Conservation (phyloP, 2,888 invertebrate species). For the Dolichomitus sp. region DNA sequence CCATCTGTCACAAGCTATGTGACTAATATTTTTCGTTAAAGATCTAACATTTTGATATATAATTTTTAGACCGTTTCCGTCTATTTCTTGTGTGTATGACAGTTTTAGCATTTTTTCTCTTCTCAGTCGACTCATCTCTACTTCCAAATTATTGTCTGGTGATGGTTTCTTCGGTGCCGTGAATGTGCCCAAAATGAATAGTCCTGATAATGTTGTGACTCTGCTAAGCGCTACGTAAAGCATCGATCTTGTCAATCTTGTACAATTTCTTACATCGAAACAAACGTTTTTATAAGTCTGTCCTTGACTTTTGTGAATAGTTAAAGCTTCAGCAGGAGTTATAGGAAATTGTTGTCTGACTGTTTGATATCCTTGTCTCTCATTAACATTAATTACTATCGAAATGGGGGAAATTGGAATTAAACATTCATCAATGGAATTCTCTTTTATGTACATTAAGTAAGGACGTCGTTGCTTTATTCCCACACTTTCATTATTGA, state of each 20-base stretch:
- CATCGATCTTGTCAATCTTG: slow-evolving; percentile 24
- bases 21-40: slow-evolving; percentile 39
- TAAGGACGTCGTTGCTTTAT: slow-evolving; percentile 30
- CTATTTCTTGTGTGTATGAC: slow-evolving; percentile 20
- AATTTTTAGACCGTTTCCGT: slow-evolving; percentile 43
- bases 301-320: too few relatives aligned
- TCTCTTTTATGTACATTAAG: slow-evolving; percentile 25
- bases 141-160: slow-evolving; percentile 25
- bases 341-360: slow-evolving; percentile 37
- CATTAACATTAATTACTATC: slow-evolving; percentile 41
- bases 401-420: slow-evolving; percentile 38
- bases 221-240: slow-evolving; percentile 48
- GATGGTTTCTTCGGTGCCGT: slow-evolving; percentile 25
- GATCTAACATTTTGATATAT: slow-evolving; percentile 55
- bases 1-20: slow-evolving; percentile 44
- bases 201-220: slow-evolving; percentile 45
- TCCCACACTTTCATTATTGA: slow-evolving; percentile 59
- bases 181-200: slow-evolving; percentile 44
- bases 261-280: slow-evolving; percentile 27
- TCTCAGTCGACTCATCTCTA: slow-evolving; percentile 36
- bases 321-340: slow-evolving; percentile 33
- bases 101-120: slow-evolving; percentile 14
- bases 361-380: slow-evolving; percentile 36
- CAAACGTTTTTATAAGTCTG: slow-evolving; percentile 17
- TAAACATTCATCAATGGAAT: slow-evolving; percentile 27